These are phyloP conservation scores for Ariolimax columbianus DNA, from an alignment of 2,888 invertebrate species.

Conservation along the genomic window DNA sequence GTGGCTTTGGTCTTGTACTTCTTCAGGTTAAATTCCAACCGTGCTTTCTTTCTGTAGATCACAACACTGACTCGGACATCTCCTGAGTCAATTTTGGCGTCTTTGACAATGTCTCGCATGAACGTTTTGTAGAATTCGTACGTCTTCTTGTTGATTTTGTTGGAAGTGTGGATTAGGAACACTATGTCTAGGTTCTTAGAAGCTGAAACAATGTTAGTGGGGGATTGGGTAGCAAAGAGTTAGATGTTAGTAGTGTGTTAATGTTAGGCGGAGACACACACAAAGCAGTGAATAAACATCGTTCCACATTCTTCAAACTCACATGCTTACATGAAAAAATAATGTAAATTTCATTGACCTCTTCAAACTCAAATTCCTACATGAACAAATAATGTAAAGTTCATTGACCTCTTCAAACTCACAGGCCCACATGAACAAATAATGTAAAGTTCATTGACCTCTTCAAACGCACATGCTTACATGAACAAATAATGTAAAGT, in stretches of 20 bases:
- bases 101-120: slow-evolving; percentile 58
- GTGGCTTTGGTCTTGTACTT: slow-evolving; percentile 59
- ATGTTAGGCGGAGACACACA: not conserved
- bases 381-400: no score
- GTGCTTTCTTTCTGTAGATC: slow-evolving; percentile 30
- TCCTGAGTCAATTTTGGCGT: slow-evolving; percentile 59
- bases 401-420: no score
- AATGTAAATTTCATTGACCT: no score
- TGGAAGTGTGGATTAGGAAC: slow-evolving; percentile 37
- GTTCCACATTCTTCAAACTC: no score
- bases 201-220: slow-evolving; percentile 26
- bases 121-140: slow-evolving; percentile 57
- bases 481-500: no score
- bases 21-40: slow-evolving; percentile 64
- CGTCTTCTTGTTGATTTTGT: not conserved
- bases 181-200: slow-evolving; percentile 38
- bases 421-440: no score
- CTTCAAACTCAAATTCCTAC: no score
- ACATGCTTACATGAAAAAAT: no score
- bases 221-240: not conserved
- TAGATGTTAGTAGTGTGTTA: not conserved
- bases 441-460: no score
- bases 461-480: no score
- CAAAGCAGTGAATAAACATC: no score
- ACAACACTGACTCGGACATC: slow-evolving; percentile 70